Evolutionary conservation across 2,113 vertebrate species (phyloP).

Genomic region (Aramus guarauna): DNA sequence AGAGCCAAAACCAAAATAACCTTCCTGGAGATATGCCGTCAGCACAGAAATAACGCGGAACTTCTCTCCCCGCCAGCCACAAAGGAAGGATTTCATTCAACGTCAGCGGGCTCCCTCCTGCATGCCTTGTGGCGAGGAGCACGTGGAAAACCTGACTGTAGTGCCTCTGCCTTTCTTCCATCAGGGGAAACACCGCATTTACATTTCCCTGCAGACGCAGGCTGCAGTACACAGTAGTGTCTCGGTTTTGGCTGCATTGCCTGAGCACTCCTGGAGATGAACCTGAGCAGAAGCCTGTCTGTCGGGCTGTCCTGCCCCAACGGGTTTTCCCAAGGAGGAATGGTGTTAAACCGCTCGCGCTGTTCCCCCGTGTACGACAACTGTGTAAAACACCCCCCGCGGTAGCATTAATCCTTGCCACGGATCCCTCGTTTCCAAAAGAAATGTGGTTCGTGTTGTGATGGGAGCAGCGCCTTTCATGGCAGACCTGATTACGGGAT

Average conservation of each 20-base stretch:
- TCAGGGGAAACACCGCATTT: background rate
- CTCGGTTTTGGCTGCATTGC: background rate
- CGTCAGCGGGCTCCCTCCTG: background rate
- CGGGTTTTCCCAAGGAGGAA: background rate
- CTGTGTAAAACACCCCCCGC: background rate
- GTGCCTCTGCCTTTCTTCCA: background rate
- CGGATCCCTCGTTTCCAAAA: background rate
- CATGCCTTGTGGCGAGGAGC: background rate
- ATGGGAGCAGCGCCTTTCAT: background rate
- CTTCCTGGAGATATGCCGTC: background rate
- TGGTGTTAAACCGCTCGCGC: background rate
- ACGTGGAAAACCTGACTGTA: background rate
- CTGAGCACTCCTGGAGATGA: background rate
- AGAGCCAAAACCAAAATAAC: background rate
- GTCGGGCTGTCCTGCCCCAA: background rate
- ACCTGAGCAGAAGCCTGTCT: background rate
- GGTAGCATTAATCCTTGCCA: background rate
- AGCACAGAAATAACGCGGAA: background rate
- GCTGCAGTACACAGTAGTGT: rapidly evolving
- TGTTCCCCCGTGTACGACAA: background rate
- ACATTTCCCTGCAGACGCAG: background rate
- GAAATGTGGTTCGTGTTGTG: background rate
- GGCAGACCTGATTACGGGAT: background rate
- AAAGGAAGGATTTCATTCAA: background rate
- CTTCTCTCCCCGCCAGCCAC: background rate